phyloP scores from a whole-genome alignment of 2,888 invertebrate species.

The Ormyrus nitidulus region DNA sequence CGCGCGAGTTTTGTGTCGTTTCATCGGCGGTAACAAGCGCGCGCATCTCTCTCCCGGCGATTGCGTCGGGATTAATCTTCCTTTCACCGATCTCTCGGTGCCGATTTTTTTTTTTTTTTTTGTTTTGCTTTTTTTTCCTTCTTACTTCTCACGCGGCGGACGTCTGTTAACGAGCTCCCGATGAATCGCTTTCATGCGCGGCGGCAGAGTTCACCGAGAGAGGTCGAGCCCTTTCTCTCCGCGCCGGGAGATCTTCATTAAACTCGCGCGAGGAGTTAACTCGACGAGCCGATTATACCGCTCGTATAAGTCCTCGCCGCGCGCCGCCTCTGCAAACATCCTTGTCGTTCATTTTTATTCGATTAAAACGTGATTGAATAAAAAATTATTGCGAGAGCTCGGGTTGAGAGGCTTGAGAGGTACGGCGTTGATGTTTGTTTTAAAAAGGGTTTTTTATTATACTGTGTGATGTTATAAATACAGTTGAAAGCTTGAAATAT shows the following conservation, averaged over 20 bases:
- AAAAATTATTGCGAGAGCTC: too few relatives aligned
- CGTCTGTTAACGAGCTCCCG: conserved; percentile 61
- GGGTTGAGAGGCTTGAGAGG: too few relatives aligned
- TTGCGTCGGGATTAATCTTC: conserved; percentile 65
- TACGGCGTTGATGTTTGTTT: too few relatives aligned
- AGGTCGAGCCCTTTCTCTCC: conserved; percentile 29
- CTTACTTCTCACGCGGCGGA: conserved; percentile 50
- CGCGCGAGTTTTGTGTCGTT: conserved; percentile 30
- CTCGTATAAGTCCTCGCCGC: too few relatives aligned
- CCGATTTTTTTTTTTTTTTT: conserved; percentile 53
- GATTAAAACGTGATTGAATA: too few relatives aligned
- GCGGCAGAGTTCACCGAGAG: background rate
- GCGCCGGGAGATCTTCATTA: conserved; percentile 30
- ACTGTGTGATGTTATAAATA: too few relatives aligned
- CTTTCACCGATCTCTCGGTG: conserved; percentile 56
- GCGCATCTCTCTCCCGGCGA: conserved; percentile 36
- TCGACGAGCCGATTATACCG: too few relatives aligned
- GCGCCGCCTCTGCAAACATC: too few relatives aligned
- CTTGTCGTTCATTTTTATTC: too few relatives aligned
- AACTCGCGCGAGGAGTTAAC: background rate
- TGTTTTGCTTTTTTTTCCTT: background rate
- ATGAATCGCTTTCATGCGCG: conserved; percentile 58
- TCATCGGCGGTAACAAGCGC: conserved; percentile 40
- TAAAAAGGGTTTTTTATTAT: too few relatives aligned
- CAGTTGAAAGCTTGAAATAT: too few relatives aligned